Evolutionary conservation across 2,888 invertebrate genomes (phyloP).

Genomic region (Mayetiola destructor): DNA sequence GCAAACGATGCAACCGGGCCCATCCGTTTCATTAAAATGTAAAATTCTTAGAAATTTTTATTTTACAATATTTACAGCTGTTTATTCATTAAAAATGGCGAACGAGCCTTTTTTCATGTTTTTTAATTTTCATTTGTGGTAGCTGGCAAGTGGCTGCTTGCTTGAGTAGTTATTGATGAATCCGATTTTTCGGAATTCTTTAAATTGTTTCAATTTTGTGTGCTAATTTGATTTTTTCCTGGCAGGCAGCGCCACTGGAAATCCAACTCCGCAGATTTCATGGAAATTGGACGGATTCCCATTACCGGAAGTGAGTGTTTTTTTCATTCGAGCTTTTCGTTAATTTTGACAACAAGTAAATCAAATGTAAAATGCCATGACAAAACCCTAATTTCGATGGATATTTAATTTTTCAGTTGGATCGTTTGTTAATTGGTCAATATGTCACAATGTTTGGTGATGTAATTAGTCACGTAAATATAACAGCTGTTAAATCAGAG

Average conservation of each 20-base stretch:
- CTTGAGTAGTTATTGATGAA: not conserved
- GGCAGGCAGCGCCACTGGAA: constrained; percentile 46
- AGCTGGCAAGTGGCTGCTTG: too few species aligned
- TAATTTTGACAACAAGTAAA: too few species aligned
- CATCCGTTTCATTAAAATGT: constrained; percentile 63
- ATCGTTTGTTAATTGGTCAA: constrained; percentile 72
- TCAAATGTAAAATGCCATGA: too few species aligned
- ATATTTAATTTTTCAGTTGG: constrained; percentile 29
- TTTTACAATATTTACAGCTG: not conserved
- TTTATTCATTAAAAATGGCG: too few species aligned
- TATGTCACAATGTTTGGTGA: constrained; percentile 83
- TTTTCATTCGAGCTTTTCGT: constrained; percentile 7
- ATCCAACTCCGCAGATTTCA: constrained; percentile 61
- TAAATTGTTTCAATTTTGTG: not conserved
- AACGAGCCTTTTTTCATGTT: too few species aligned
- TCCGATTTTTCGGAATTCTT: not conserved
- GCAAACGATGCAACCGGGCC: constrained; percentile 62
- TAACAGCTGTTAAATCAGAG: constrained; percentile 70
- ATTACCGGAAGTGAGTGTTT: constrained; percentile 39
- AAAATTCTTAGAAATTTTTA: not conserved
- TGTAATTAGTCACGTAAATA: constrained; percentile 82
- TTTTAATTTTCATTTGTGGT: not conserved
- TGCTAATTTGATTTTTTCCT: not conserved
- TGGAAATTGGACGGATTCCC: constrained; percentile 64
- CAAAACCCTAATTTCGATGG: not conserved